These are phyloP conservation scores for Cyanoramphus novaezelandiae DNA, from an alignment of 2,113 vertebrate species.

Conservation along the genomic window DNA sequence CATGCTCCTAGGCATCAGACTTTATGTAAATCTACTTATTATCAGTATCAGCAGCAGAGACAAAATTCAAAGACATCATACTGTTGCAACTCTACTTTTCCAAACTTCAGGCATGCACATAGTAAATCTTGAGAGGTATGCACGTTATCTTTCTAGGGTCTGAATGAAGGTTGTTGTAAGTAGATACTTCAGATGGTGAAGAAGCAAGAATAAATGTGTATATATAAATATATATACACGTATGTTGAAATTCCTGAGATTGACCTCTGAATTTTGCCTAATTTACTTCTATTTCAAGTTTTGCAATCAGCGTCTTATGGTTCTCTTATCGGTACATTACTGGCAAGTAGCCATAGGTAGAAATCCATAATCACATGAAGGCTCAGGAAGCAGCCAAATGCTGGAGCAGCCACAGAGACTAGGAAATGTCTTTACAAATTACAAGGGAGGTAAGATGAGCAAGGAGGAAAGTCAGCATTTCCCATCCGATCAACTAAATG, in stretches of 20 bases:
- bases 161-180: not conserved
- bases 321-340: not conserved
- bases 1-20: not conserved
- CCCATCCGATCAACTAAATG: not conserved
- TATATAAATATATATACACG: fast-evolving
- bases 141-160: not conserved
- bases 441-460: not conserved
- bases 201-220: not conserved
- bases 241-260: not conserved
- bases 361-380: not conserved
- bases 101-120: not conserved
- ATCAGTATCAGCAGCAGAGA: not conserved
- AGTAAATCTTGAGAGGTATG: not conserved
- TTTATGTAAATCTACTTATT: not conserved
- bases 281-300: not conserved
- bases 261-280: not conserved
- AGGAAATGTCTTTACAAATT: not conserved
- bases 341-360: not conserved
- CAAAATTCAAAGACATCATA: not conserved
- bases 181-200: not conserved
- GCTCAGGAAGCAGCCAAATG: not conserved
- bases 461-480: not conserved
- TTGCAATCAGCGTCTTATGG: not conserved
- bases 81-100: not conserved
- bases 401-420: not conserved